Percentiles rank a stretch among this genome's conserved stretches.
phyloP scores from a whole-genome alignment of 2,797 vertebrate genomes.

The Intellagama lesueurii region DNA sequence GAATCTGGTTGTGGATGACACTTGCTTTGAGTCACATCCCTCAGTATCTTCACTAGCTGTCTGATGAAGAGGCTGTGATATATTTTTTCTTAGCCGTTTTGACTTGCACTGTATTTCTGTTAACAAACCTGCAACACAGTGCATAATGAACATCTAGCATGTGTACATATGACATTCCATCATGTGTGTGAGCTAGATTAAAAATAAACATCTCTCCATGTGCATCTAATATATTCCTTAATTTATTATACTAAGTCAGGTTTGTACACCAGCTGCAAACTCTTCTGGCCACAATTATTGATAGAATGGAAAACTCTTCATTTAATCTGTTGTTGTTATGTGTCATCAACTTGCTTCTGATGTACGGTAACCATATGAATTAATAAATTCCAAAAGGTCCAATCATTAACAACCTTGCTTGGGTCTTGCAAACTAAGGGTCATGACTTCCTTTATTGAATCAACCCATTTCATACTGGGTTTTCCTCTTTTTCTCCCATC shows the following conservation, averaged over 20 bases:
- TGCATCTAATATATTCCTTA: not conserved
- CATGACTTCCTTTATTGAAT: no score
- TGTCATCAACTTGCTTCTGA: not conserved
- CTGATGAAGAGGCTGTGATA: slow-evolving; percentile 83
- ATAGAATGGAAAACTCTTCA: not conserved
- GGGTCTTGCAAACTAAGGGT: no score
- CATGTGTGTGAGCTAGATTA: not conserved
- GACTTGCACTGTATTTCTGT: slow-evolving; percentile 99
- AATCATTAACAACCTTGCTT: no score
- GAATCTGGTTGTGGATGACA: slow-evolving; percentile 91
- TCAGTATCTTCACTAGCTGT: slow-evolving; percentile 83
- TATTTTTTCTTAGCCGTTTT: slow-evolving; percentile 93
- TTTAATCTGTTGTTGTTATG: not conserved
- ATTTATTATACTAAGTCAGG: not conserved
- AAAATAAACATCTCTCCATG: not conserved
- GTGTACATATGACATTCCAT: not conserved
- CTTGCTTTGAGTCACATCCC: slow-evolving; percentile 86
- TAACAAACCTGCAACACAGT: slow-evolving; percentile 86
- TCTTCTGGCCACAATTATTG: not conserved
- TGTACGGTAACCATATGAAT: no score
- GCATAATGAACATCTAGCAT: slow-evolving; percentile 22
- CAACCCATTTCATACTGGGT: no score
- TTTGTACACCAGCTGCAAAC: not conserved
- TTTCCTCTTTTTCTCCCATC: no score
- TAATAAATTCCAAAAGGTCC: no score